Evolutionary conservation across 2,888 invertebrate genomes (phyloP), one percentile per base, ranked within the genome.

Genomic region (Aspidiotus rigidus): DNA sequence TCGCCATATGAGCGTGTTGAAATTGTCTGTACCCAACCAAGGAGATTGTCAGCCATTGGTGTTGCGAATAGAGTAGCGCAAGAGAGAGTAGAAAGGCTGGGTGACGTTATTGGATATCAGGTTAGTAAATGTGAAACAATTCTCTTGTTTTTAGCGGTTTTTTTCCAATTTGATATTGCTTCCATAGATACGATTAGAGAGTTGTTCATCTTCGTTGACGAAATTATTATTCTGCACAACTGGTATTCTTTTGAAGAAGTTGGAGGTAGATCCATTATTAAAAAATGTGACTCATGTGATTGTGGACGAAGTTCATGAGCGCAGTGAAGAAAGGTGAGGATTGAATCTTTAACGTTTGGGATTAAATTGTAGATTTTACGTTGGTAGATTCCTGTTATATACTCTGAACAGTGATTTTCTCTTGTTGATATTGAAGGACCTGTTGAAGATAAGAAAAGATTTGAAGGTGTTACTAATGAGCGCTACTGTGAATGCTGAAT

Each of bases 1-100:
- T 93, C 93, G 76, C 44, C 49, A 7, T 40, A 59, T 39, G n/a
- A 60, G n/a, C 44, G 60, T 9, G 44, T 67, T 8, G 94, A 92
- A 77, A 89, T 97, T 57, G 83, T 96, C 62, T 94, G 94, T 76
- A 94, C 95, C 0, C 95, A 97, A 78, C 96, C 96, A 0, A 82
- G 96, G 59, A 81, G 93, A 74, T 86, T 97, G 75, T 93, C 95
- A 0, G 94, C 95, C 3, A 88, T 95, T 69, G 91, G 92, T 13
- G 91, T 96, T 0, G 92, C 95, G 0, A 93, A 95, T 75, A 82
- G 95, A 75, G 94, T 96, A 0, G 89, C 95, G 0, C 84, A 87
- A 7, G 96, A 97, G 78, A 81, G 95, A 67, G 81, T 83, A 39
- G 95, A 95, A 77, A 85, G 82, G 75, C 81, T 89, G 40, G 91